A percentile compares a stretch with the other conserved stretches of the same genome.
phyloP scores from a whole-genome alignment of 2,888 invertebrate species.

The Ornithoptera alexandrae region DNA sequence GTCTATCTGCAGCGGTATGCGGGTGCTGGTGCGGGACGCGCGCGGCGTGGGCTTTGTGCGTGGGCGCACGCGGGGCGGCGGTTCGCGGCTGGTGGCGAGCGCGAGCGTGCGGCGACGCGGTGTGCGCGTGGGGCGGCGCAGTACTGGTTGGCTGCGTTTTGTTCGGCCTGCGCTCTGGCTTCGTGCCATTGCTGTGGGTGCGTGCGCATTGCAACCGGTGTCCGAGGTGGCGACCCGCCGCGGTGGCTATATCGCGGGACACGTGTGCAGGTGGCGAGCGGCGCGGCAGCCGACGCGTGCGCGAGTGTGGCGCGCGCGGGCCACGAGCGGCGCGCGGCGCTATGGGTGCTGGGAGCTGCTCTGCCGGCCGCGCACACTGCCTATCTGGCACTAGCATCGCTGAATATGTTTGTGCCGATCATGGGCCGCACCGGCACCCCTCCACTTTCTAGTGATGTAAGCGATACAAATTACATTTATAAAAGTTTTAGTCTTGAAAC shows the following conservation, averaged over 20 bases:
- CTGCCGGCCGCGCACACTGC: constrained; percentile 84
- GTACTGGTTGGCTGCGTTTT: constrained; percentile 63
- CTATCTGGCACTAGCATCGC: constrained; percentile 84
- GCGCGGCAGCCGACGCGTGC: constrained; percentile 62
- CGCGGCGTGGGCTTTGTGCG: constrained; percentile 72
- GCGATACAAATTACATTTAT: neutral
- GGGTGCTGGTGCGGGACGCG: constrained; percentile 78
- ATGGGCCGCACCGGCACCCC: constrained; percentile 88
- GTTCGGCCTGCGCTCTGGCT: constrained; percentile 83
- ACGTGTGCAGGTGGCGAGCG: constrained; percentile 54
- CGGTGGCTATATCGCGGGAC: no score
- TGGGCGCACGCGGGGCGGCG: constrained; percentile 61
- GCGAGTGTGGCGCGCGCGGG: constrained; percentile 74
- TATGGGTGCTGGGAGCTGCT: constrained; percentile 66
- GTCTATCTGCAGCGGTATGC: constrained; percentile 58
- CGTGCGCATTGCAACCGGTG: neutral
- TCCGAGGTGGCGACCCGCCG: no score
- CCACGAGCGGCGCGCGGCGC: constrained; percentile 76
- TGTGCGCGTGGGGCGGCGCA: constrained; percentile 69
- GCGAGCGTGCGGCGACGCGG: constrained; percentile 37
- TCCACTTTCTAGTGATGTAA: constrained; percentile 84
- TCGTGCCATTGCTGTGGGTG: constrained; percentile 83
- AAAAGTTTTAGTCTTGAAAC: no score
- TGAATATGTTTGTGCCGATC: constrained; percentile 88
- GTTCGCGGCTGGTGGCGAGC: constrained; percentile 54